phyloP scores from a whole-genome alignment of 2,797 vertebrate genomes.

The Monodelphis domestica region DNA sequence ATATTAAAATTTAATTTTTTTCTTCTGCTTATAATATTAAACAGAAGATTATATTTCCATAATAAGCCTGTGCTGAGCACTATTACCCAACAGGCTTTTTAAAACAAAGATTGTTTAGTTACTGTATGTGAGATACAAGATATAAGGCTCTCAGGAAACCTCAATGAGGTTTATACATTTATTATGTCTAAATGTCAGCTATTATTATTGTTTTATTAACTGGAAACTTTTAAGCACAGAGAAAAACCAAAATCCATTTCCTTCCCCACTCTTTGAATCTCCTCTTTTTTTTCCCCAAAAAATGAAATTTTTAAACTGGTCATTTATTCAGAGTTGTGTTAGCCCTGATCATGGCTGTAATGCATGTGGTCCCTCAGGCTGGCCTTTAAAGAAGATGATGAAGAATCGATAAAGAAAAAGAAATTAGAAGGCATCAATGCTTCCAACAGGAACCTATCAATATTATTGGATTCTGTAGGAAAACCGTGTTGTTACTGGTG shows the following conservation, averaged over 20 bases:
- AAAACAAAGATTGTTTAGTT: background rate
- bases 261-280: background rate
- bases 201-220: background rate
- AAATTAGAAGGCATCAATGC: constrained; percentile 32
- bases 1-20: background rate
- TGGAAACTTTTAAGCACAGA: constrained; percentile 20
- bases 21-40: background rate
- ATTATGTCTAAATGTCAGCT: background rate
- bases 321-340: constrained; percentile 24
- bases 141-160: background rate
- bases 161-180: background rate
- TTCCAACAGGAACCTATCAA: background rate
- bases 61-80: background rate
- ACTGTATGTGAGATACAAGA: rapidly evolving
- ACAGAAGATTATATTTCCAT: constrained; percentile 7
- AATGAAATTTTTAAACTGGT: constrained; percentile 50
- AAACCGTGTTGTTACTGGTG: background rate
- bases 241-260: constrained; percentile 12
- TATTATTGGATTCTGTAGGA: background rate
- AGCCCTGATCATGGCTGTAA: background rate
- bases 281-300: constrained; percentile 16
- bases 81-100: background rate
- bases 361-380: background rate
- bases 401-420: constrained; percentile 43
- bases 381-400: background rate